Conservation (phyloP, 2,888 invertebrate genomes). For the Dorcus parallelipipedus region DNA sequence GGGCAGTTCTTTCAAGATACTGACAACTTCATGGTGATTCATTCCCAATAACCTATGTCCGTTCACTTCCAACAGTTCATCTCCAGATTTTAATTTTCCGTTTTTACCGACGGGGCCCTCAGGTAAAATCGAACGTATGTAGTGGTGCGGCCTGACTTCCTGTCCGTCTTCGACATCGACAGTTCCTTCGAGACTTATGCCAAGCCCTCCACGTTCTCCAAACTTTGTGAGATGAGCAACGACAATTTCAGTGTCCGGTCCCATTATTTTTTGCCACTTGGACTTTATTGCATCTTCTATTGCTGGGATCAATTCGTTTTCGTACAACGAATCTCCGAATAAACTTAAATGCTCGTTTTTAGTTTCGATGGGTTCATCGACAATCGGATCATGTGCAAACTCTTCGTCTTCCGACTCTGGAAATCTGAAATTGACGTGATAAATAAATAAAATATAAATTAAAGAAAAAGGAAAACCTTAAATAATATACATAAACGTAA, state of each 20-base stretch:
- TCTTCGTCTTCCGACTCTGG: slow-evolving; percentile 44
- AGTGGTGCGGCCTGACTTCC: slow-evolving; percentile 97
- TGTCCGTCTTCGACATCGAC: slow-evolving; percentile 96
- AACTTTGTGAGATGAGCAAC: slow-evolving; percentile 82
- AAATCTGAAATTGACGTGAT: slow-evolving; percentile 48
- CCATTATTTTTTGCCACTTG: slow-evolving; percentile 81
- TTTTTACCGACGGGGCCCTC: slow-evolving; percentile 97
- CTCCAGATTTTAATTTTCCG: slow-evolving; percentile 84
- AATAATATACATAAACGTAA: slow-evolving; percentile 19
- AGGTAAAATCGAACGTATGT: slow-evolving; percentile 94
- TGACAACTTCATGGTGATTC: slow-evolving; percentile 93
- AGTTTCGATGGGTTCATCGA: slow-evolving; percentile 37
- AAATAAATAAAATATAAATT: slow-evolving; percentile 33
- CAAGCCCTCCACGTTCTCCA: slow-evolving; percentile 88
- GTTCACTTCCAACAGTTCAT: slow-evolving; percentile 93
- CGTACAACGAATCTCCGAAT: slow-evolving; percentile 33
- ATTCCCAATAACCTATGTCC: slow-evolving; percentile 83
- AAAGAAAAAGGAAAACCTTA: slow-evolving; percentile 7
- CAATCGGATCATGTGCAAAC: slow-evolving; percentile 36
- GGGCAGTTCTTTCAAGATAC: slow-evolving; percentile 87
- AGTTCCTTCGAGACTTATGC: slow-evolving; percentile 96
- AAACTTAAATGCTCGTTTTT: slow-evolving; percentile 40
- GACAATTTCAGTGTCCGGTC: slow-evolving; percentile 70
- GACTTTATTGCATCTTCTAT: slow-evolving; percentile 75
- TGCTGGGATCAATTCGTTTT: slow-evolving; percentile 57